phyloP scores from a whole-genome alignment of 2,888 invertebrate genomes.

The Lamproptera curius region DNA sequence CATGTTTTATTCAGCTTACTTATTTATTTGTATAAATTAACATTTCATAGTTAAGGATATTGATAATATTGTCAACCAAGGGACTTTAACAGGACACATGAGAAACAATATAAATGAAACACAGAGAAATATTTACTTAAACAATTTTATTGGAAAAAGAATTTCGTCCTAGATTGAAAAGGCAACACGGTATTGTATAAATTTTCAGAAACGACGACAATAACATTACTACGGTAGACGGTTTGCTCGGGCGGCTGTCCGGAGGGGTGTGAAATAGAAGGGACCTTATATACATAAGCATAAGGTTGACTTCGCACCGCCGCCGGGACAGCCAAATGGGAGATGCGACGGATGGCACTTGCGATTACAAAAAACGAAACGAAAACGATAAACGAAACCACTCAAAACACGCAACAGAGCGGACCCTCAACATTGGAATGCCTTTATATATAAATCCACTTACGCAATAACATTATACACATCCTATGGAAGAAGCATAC shows the following conservation, averaged over 20 bases:
- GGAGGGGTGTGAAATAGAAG: conserved; percentile 4
- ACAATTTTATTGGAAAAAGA: conserved; percentile 75
- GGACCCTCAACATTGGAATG: conserved; percentile 65
- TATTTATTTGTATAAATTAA: too few species aligned
- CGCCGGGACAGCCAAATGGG: conserved; percentile 17
- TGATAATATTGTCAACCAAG: too few species aligned
- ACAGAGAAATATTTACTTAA: conserved; percentile 58
- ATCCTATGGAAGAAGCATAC: conserved; percentile 57
- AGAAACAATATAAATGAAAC: conserved; percentile 65
- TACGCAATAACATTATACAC: conserved; percentile 63
- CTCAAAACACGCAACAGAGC: conserved; percentile 62
- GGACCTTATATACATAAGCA: conserved; percentile 7
- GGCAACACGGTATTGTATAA: conserved; percentile 77
- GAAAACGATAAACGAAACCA: conserved; percentile 9
- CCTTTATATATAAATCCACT: conserved; percentile 59
- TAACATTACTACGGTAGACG: conserved; percentile 35
- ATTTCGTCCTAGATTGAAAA: conserved; percentile 74
- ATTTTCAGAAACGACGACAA: conserved; percentile 60
- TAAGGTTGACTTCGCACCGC: conserved; percentile 8
- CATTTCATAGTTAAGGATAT: too few species aligned
- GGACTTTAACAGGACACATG: too few species aligned
- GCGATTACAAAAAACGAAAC: conserved; percentile 29
- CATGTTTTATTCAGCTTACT: too few species aligned
- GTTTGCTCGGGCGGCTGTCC: conserved; percentile 29
- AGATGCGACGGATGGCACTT: conserved; percentile 63